Evolutionary conservation across 2,888 invertebrate genomes (phyloP).

Genomic region (Griposia aprilina): DNA sequence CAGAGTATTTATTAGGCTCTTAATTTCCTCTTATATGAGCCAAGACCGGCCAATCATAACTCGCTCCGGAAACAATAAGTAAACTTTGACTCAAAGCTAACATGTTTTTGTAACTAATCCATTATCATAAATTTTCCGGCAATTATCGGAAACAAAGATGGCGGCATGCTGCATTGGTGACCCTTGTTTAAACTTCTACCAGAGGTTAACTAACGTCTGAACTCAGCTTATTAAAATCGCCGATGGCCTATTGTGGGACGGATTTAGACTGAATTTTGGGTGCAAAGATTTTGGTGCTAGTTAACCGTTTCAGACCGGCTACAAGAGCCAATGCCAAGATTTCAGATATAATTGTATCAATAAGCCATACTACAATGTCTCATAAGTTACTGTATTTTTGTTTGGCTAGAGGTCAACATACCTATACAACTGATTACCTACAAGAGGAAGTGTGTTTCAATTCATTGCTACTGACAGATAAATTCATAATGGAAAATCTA

Average conservation of each 20-base stretch:
- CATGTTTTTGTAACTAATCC: conserved; percentile 28
- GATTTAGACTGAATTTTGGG: conserved; percentile 11
- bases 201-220: conserved; percentile 65
- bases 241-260: conserved; percentile 43
- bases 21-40: neutral
- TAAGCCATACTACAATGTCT: neutral
- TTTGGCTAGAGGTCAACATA: neutral
- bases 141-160: conserved; percentile 55
- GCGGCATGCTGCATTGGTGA: conserved; percentile 27
- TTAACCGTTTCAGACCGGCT: neutral
- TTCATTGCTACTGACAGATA: neutral
- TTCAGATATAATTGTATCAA: neutral
- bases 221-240: conserved; percentile 57
- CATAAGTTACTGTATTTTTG: neutral
- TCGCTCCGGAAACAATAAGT: conserved; percentile 2
- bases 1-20: neutral
- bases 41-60: neutral
- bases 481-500: neutral
- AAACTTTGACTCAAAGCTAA: conserved; percentile 32
- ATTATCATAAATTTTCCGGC: conserved; percentile 47
- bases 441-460: neutral
- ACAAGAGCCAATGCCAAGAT: neutral
- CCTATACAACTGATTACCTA: neutral
- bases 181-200: conserved; percentile 59
- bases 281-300: neutral